phyloP scores from a whole-genome alignment of 2,888 invertebrate species.

The Dorcus parallelipipedus region DNA sequence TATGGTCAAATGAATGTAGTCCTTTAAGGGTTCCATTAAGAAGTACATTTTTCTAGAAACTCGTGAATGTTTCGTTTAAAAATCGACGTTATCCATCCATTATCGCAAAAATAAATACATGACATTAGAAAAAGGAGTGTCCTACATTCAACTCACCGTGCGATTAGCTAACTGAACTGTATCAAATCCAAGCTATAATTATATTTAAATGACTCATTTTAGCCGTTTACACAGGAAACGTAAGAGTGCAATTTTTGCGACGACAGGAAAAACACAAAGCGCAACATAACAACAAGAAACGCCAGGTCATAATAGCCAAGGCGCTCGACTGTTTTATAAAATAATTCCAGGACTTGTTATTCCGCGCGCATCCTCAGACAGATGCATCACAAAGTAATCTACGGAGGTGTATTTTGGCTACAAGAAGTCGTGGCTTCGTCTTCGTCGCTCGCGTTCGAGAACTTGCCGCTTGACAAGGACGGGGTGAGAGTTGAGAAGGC shows the following conservation, averaged over 20 bases:
- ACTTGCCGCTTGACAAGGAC: background rate
- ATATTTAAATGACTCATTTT: background rate
- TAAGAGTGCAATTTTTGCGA: background rate
- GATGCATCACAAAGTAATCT: slow-evolving; percentile 24
- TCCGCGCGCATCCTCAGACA: slow-evolving; percentile 21
- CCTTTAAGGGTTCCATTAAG: too few relatives aligned
- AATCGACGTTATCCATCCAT: background rate
- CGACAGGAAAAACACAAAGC: background rate
- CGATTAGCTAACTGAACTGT: background rate
- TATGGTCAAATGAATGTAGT: too few relatives aligned
- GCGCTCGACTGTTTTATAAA: slow-evolving; percentile 19
- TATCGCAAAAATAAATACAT: background rate
- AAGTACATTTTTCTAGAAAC: too few relatives aligned
- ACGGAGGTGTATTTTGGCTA: background rate
- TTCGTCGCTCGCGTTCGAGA: background rate
- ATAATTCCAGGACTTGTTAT: slow-evolving; percentile 22
- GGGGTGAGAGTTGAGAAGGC: slow-evolving; percentile 2
- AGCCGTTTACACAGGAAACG: background rate
- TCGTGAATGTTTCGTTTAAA: too few relatives aligned
- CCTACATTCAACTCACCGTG: too few relatives aligned
- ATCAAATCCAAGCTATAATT: background rate
- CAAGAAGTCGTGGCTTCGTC: background rate
- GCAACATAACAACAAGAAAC: background rate
- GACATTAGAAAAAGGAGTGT: too few relatives aligned
- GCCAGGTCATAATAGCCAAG: slow-evolving; percentile 3